Base-by-base conservation (phyloP, 2,888 invertebrate genomes). In the Brachylomia viminalis region DNA sequence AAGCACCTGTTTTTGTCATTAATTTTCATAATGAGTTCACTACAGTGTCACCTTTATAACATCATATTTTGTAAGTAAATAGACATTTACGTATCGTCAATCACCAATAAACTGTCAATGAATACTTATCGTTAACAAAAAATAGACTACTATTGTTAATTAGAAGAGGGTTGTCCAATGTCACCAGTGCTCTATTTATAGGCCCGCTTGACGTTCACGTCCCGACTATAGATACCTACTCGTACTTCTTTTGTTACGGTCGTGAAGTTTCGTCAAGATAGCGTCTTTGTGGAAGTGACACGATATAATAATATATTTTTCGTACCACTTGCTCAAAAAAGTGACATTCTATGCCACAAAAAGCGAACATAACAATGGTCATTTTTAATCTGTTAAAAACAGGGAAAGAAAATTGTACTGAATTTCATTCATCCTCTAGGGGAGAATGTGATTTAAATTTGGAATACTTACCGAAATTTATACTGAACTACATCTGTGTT, bases 161-260 rank as follows among this genome's bases (percentile, higher is more conserved):
- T 70, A 79, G 74, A 70, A 38, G 74, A 76, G 76, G 75, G 76
- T 68, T 58, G 27, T 65, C 38, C 49, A 79, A 86, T 79, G 71
- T 80, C 85, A 80, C 54, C 64, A 38, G 71, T 75, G 72, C 38
- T 59, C 70, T 75, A 74, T 83, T 80, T 79, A 80, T 80, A 80
- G 76, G 0, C 7, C 10, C 33, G 65, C 45, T 59, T 59, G 30
- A 47, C 47, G 70, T 75, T 80, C 71, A 38, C 61, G 73, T 64
- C 83, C 49, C 47, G 38, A 71, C 72, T 77, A 69, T 80, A 70
- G 42, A 52, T 75, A 61, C 42, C 47, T 65, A 67, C 69, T 64
- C 71, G 17, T 78, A 42, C 72, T 69, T 47, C 69, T 84, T 77
- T 86, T 85, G 86, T 86, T 72, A 74, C 54, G 38, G 23, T 13